These are phyloP conservation scores for Agonopterix subpropinquella DNA, from an alignment of 2,888 invertebrate species.

Conservation along the genomic window DNA sequence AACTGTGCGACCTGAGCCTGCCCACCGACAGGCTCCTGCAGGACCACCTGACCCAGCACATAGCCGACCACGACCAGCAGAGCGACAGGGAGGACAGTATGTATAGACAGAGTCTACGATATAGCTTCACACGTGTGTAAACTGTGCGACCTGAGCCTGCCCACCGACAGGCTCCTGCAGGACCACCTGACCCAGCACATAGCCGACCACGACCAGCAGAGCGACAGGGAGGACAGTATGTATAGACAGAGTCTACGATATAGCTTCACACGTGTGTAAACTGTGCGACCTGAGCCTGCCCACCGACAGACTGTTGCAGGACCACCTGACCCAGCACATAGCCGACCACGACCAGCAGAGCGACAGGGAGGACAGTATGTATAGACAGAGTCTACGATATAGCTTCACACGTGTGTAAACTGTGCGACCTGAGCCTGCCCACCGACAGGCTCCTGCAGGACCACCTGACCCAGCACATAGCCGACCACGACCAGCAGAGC, in stretches of 20 bases:
- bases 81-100: constrained; percentile 13
- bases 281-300: constrained; percentile 35
- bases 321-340: constrained; percentile 20
- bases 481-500: constrained; percentile 7
- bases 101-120: too few species aligned
- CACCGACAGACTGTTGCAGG: constrained; percentile 30
- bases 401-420: constrained; percentile 29
- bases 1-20: constrained; percentile 33
- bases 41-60: constrained; percentile 22
- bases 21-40: constrained; percentile 31
- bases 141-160: constrained; percentile 34
- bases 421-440: constrained; percentile 35
- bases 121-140: constrained; percentile 32
- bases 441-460: constrained; percentile 31
- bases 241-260: too few species aligned
- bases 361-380: constrained; percentile 13
- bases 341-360: constrained; percentile 13
- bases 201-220: constrained; percentile 11
- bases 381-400: too few species aligned
- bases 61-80: constrained; percentile 9
- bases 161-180: constrained; percentile 30
- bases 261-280: constrained; percentile 30
- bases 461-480: constrained; percentile 18
- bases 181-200: constrained; percentile 21
- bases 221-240: constrained; percentile 13